These are phyloP conservation scores for Halichoerus grypus DNA, from an alignment of 2,113 vertebrate species.

Conservation along the genomic window DNA sequence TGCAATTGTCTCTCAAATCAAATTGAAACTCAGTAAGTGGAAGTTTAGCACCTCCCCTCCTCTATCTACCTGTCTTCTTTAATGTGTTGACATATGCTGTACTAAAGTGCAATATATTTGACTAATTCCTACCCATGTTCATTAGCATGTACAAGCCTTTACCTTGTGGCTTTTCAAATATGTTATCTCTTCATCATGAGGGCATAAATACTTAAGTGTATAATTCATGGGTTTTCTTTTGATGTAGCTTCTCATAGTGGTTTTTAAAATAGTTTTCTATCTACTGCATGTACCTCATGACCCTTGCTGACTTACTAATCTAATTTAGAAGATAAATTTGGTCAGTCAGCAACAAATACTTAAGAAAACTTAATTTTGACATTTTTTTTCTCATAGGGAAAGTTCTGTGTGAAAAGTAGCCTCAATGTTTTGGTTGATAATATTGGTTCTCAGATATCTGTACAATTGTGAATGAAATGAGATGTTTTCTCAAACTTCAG, in stretches of 20 bases:
- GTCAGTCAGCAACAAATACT: slow-evolving; percentile 43
- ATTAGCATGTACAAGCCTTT: neutral
- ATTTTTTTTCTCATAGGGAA: neutral
- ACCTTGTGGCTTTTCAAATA: neutral
- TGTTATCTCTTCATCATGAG: neutral
- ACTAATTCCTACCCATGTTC: neutral
- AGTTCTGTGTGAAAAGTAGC: slow-evolving; percentile 41
- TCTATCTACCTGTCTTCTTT: neutral
- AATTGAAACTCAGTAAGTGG: neutral
- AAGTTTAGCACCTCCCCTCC: neutral
- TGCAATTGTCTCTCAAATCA: neutral
- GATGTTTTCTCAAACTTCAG: neutral
- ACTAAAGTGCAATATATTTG: neutral
- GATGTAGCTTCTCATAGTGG: neutral
- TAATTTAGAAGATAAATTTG: slow-evolving; percentile 41
- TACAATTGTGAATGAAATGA: slow-evolving; percentile 35
- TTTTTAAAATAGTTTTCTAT: slow-evolving; percentile 58
- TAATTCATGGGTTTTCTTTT: slow-evolving; percentile 14
- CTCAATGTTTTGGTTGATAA: slow-evolving; percentile 6
- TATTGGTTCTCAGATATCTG: slow-evolving; percentile 4
- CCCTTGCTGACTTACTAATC: slow-evolving; percentile 2
- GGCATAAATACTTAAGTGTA: neutral
- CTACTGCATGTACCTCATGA: neutral
- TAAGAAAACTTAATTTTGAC: slow-evolving; percentile 43
- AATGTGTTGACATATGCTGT: neutral